phyloP scores from a whole-genome alignment of 2,797 vertebrate genomes.

The Spheniscus humboldti region DNA sequence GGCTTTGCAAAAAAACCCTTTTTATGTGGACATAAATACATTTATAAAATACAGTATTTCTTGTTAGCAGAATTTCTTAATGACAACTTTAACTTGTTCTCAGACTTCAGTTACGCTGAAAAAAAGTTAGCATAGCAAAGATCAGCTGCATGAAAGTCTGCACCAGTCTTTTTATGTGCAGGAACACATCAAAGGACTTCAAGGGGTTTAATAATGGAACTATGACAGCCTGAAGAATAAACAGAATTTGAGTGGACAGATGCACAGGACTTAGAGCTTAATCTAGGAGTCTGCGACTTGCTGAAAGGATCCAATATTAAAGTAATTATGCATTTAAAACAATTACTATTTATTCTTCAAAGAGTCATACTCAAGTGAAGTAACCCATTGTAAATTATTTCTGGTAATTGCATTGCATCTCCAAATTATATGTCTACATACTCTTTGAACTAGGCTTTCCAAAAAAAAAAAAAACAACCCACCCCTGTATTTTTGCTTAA shows the following conservation, averaged over 20 bases:
- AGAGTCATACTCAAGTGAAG: constrained; percentile 57
- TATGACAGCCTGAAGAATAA: constrained; percentile 37
- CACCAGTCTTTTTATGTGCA: not conserved
- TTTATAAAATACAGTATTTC: not conserved
- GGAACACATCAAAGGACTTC: constrained; percentile 37
- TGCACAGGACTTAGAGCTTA: constrained; percentile 56
- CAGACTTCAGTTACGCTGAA: not conserved
- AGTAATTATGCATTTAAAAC: constrained; percentile 69
- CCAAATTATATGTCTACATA: constrained; percentile 62
- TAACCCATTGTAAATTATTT: constrained; percentile 60
- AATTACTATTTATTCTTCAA: constrained; percentile 70
- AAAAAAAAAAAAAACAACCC: constrained; percentile 21
- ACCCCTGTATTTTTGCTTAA: constrained; percentile 38
- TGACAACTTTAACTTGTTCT: constrained; percentile 4
- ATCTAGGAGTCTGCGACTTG: constrained; percentile 47
- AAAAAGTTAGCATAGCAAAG: constrained; percentile 19
- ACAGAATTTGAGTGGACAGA: constrained; percentile 58
- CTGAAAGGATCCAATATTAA: constrained; percentile 66
- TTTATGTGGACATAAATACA: not conserved
- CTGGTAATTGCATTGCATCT: constrained; percentile 60
- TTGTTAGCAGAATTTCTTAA: not conserved
- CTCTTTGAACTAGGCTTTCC: constrained; percentile 52
- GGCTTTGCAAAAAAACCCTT: not conserved
- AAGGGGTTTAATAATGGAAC: constrained; percentile 54
- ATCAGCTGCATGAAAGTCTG: constrained; percentile 27